Conservation (phyloP, 92 coral and sea anemone genomes). For the Epizoanthus stellaris region DNA sequence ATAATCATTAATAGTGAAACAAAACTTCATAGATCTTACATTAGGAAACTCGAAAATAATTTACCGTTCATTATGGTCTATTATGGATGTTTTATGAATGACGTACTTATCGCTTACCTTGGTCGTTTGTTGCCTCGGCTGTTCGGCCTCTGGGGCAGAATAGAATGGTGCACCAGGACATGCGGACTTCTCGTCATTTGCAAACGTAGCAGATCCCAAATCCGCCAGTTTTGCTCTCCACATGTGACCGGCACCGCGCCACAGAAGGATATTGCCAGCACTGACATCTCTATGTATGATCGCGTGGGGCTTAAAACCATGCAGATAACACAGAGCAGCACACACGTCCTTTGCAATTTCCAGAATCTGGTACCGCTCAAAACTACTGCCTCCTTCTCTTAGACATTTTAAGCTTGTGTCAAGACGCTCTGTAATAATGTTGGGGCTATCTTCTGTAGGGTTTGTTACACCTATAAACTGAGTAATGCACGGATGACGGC, state of each 20-base stretch:
- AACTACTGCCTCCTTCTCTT: not conserved
- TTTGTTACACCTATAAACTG: constrained; percentile 15
- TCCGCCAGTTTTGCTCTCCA: constrained; percentile 30
- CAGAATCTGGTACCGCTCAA: not conserved
- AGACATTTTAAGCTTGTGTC: constrained; percentile 8
- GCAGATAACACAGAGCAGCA: constrained; percentile 15
- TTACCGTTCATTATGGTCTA: no score
- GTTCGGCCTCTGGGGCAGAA: constrained; percentile 19
- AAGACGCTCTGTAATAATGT: not conserved
- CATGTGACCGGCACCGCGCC: constrained; percentile 15
- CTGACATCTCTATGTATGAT: constrained; percentile 34
- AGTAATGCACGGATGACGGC: constrained; percentile 33
- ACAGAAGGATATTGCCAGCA: constrained; percentile 21
- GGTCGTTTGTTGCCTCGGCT: not conserved
- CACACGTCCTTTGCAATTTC: constrained; percentile 7
- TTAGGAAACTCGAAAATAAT: no score
- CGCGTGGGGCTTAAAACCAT: constrained; percentile 21
- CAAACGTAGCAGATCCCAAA: constrained; percentile 31
- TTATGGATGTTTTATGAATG: no score
- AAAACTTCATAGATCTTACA: no score
- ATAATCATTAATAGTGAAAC: no score
- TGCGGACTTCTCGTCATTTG: not conserved
- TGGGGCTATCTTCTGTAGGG: not conserved
- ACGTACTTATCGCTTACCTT: not conserved
- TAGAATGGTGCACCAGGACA: constrained; percentile 31